Evolutionary conservation across 2,888 invertebrate species (phyloP), one percentile per base, ranked within the genome.

Genomic region (Clitarchus hookeri): DNA sequence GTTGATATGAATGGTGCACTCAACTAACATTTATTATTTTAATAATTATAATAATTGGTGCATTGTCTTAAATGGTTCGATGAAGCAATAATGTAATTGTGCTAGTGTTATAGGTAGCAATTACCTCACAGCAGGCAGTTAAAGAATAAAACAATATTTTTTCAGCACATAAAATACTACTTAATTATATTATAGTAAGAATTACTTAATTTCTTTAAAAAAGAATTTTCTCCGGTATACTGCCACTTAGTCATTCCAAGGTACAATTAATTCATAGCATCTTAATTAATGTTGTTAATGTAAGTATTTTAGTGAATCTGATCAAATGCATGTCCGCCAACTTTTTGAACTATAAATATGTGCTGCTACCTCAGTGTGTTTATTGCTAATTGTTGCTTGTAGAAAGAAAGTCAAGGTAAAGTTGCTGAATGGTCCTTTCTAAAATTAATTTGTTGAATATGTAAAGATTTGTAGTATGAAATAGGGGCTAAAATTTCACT

Each of bases 161-260:
- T 26, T 82, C 36, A 36, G 44, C 27, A 36, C 4, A 19, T 27
- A 82, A 36, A 19, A 82, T 27, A 36, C 27, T 44, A 82, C 44
- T 44, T 44, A 82, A 82, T 44, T 82, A 82, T 82, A 82, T 82
- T 82, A 44, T 82, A 36, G 19, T 82, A 36, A 36, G 36, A 27
- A 23, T 44, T 44, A 82, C 27, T 82, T 27, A 82, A 82, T 82
- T 44, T 82, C 36, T 23, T 27, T 36, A 8, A 16, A 27, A 82
- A 44, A 23, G n/a, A 27, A 23, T 27, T 23, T 27, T 82, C 27
- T 16, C 82, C 27, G 65, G 65, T 65, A 27, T 44, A 85, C 79
- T 85, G 85, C 82, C 85, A 80, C 11, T 48, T 85, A 85, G 85
- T 85, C 85, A 85, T 85, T 27, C 85, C 85, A 85, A 80, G 79